Evolutionary conservation across 2,888 invertebrate genomes (phyloP).

Genomic region (Punctoribates punctum): DNA sequence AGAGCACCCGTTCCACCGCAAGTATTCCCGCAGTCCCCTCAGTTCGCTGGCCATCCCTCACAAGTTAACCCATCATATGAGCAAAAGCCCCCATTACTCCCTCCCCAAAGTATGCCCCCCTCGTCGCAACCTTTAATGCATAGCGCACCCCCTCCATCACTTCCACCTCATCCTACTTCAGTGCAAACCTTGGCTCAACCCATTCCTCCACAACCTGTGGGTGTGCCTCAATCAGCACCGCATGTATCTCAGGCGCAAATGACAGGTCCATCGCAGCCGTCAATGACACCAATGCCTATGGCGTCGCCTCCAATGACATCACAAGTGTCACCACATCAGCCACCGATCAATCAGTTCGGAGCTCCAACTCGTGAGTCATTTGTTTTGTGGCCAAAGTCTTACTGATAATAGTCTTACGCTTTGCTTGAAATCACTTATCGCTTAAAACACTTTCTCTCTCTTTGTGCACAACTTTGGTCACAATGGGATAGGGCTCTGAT

Average conservation of each 20-base stretch:
- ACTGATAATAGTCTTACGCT: background rate
- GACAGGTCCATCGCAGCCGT: background rate
- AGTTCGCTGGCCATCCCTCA: background rate
- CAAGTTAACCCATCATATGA: slow-evolving; percentile 32
- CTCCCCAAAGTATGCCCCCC: slow-evolving; percentile 18
- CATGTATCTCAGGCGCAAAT: slow-evolving; percentile 31
- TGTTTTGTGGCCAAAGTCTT: background rate
- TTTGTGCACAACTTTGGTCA: background rate
- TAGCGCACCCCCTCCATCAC: slow-evolving; percentile 41
- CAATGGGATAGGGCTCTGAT: background rate
- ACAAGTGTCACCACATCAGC: slow-evolving; percentile 15
- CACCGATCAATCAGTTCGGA: slow-evolving; percentile 17
- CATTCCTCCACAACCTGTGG: slow-evolving; percentile 10
- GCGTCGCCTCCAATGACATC: slow-evolving; percentile 24
- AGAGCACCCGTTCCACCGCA: background rate
- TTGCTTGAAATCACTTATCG: background rate
- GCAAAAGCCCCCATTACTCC: slow-evolving; percentile 11
- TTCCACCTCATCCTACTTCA: slow-evolving; percentile 1
- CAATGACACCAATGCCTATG: slow-evolving; percentile 9
- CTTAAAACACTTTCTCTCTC: slow-evolving; percentile 14
- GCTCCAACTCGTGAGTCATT: slow-evolving; percentile 26
- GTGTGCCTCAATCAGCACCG: slow-evolving; percentile 25
- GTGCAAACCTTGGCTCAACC: background rate
- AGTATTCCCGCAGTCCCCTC: slow-evolving; percentile 15
- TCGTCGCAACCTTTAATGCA: slow-evolving; percentile 23